Evolutionary conservation across 1,140 invertebrate genomes (phyloP).

Genomic region (Drosophila orosa): DNA sequence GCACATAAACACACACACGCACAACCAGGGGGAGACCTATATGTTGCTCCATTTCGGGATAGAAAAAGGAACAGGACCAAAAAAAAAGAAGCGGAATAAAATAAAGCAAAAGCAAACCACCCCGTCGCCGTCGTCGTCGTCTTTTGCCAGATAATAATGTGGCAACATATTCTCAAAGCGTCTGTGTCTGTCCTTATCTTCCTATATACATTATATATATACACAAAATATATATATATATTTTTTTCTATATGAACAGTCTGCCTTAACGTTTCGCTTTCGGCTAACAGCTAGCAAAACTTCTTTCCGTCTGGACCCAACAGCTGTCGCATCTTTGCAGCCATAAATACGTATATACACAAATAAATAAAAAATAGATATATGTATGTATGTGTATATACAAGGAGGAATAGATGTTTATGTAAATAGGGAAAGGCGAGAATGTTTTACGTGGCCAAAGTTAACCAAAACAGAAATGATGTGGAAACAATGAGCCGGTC

Average conservation of each 20-base stretch:
- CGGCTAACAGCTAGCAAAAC: constrained; percentile 23
- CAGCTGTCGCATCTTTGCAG: constrained; percentile 52
- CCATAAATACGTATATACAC: constrained; percentile 51
- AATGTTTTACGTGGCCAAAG: constrained; percentile 41
- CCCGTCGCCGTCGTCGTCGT: constrained; percentile 17
- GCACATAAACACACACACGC: constrained; percentile 70
- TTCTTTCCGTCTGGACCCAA: constrained; percentile 44
- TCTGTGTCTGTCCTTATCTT: constrained; percentile 73
- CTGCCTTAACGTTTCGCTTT: constrained; percentile 61
- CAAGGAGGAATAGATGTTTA: constrained; percentile 43
- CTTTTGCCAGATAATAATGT: constrained; percentile 75
- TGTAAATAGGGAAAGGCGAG: constrained; percentile 45
- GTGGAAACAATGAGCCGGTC: constrained; percentile 55
- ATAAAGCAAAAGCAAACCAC: constrained; percentile 33
- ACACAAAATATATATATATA: constrained; percentile 2
- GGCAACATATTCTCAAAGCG: constrained; percentile 78
- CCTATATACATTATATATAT: constrained; percentile 21
- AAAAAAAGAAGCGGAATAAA: constrained; percentile 14
- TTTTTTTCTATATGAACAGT: constrained; percentile 28
- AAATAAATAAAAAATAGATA: constrained; percentile 48
- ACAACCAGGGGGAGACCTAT: constrained; percentile 17
- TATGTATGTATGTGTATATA: constrained; percentile 5
- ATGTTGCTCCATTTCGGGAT: constrained; percentile 50
- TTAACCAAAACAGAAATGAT: constrained; percentile 54
- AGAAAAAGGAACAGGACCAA: constrained; percentile 24